Evolutionary conservation across 2,113 vertebrate species (phyloP), one percentile per base, ranked within the genome.

Genomic region (Albula glossodonta): DNA sequence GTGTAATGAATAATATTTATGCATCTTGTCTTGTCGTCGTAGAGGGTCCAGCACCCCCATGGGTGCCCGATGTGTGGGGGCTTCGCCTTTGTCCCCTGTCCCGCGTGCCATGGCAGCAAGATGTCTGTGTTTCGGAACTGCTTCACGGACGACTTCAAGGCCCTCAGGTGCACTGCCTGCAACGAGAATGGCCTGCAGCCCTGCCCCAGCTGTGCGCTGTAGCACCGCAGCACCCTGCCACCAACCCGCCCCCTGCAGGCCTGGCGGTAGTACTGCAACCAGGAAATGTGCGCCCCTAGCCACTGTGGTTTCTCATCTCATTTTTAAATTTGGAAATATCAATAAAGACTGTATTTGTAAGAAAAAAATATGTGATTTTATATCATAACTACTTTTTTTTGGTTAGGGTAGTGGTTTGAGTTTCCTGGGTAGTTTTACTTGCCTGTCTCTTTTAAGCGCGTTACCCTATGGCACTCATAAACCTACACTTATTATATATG

Each of bases 61-160:
- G 96, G 95, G 92, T 99, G 98, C 92, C 96, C 84, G 91, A 96
- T 94, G 82, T 99, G 98, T 0, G 98, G 98, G 85, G 98, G 97
- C 90, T 99, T 97, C 78, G 96, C 97, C 90, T 99, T 99, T 89
- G 93, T 98, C 93, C 98, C 97, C 0, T 99, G 98, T 92, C 96
- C 96, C 51, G 95, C 94, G 96, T 99, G 98, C 97, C 98, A 98
- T 92, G 98, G 98, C 93, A 99, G 98, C 96, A 99, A 99, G 95
- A 99, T 99, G 98, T 99, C 98, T n/a, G 94, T 98, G 88, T 97
- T 98, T 90, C 97, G 98, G 90, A 99, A 99, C 94, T 98, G 97
- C 95, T 99, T 99, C 93, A 99, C 98, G 0, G 98, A 99, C 94
- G 98, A 97, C 13, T 99, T 99, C 96, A 99, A 99, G 96, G 98